These are phyloP conservation scores for Camptogramma bilineatum DNA, from an alignment of 2,888 invertebrate species.

Conservation along the genomic window DNA sequence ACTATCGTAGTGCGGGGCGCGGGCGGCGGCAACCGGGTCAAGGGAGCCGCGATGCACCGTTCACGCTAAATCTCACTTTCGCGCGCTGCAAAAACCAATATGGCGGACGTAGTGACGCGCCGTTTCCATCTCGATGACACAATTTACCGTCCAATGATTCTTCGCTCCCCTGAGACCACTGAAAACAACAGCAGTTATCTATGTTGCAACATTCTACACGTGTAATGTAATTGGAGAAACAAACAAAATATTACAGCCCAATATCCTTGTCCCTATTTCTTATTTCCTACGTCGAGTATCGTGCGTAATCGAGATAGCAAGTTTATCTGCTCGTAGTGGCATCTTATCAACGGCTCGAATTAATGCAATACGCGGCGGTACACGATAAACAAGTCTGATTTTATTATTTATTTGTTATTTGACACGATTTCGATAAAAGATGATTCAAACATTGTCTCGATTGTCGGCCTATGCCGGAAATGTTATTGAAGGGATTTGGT, in stretches of 20 bases:
- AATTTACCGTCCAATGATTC: conserved; percentile 46
- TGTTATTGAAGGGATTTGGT: conserved; percentile 26
- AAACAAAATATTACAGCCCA: conserved; percentile 67
- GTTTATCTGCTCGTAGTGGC: conserved; percentile 68
- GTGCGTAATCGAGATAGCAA: conserved; percentile 75
- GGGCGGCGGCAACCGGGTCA: conserved; percentile 74
- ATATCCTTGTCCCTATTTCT: conserved; percentile 83
- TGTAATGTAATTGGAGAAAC: conserved; percentile 71
- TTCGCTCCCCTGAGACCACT: conserved; percentile 34
- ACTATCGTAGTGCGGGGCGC: conserved; percentile 69
- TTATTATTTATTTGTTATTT: conserved; percentile 62
- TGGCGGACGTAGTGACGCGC: conserved; percentile 75
- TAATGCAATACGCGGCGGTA: conserved; percentile 67
- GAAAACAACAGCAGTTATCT: conserved; percentile 44
- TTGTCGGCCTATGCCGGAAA: conserved; percentile 34
- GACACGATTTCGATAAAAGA: conserved; percentile 55
- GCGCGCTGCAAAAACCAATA: conserved; percentile 79
- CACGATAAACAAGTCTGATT: conserved; percentile 63
- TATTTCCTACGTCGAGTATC: conserved; percentile 75
- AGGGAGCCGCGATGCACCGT: conserved; percentile 84
- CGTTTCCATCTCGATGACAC: conserved; percentile 73
- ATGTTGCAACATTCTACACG: conserved; percentile 75
- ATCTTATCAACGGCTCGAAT: conserved; percentile 72
- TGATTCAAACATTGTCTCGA: conserved; percentile 30
- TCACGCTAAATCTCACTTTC: conserved; percentile 85